Evolutionary conservation across 2,797 vertebrate species (phyloP).

Genomic region (Chaetodon trifasciatus): DNA sequence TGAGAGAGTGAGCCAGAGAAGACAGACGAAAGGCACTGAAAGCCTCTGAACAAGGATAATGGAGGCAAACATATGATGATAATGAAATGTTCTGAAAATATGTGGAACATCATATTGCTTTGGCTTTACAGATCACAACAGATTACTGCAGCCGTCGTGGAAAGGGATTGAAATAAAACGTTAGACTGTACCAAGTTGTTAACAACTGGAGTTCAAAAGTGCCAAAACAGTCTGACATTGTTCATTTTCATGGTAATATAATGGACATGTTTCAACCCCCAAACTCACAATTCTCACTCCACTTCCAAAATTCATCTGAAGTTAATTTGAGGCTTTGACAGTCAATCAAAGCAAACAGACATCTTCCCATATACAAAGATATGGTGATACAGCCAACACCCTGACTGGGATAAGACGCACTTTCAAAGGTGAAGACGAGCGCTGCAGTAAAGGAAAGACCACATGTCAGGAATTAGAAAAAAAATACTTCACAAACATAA

Average conservation of each 20-base stretch:
- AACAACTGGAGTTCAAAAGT: neutral
- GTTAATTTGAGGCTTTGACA: too few species aligned
- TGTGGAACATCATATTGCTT: constrained; percentile 22
- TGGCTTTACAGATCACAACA: constrained; percentile 38
- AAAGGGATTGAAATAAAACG: constrained; percentile 19
- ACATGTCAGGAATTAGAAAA: constrained; percentile 13
- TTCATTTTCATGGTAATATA: too few species aligned
- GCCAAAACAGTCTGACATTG: too few species aligned
- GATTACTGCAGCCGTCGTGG: neutral
- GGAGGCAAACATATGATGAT: constrained; percentile 38
- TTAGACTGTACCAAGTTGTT: neutral
- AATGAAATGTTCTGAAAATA: constrained; percentile 42
- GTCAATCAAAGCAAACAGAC: neutral
- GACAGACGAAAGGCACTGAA: constrained; percentile 11
- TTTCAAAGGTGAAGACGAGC: constrained; percentile 22
- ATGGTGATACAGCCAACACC: too few species aligned
- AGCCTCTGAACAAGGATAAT: constrained; percentile 39
- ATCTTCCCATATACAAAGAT: too few species aligned
- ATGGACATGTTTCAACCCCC: too few species aligned
- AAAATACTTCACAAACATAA: constrained; percentile 59
- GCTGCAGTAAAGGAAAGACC: constrained; percentile 26
- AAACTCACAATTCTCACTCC: too few species aligned
- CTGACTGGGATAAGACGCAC: neutral
- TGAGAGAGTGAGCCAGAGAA: constrained; percentile 2
- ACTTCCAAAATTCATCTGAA: too few species aligned